phyloP scores from a whole-genome alignment of 2,797 vertebrate genomes.

The Squalus acanthias region DNA sequence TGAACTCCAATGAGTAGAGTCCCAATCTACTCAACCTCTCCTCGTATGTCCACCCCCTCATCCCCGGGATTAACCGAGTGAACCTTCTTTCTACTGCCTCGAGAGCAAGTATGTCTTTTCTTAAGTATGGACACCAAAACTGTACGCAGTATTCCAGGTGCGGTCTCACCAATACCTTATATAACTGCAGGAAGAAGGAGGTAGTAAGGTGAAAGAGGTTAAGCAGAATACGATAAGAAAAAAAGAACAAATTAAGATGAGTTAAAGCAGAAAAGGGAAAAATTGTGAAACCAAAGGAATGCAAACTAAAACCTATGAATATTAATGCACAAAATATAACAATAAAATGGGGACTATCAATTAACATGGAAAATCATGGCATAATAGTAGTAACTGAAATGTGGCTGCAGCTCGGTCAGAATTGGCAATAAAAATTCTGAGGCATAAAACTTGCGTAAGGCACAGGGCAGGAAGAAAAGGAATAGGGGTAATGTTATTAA shows the following conservation, averaged over 20 bases:
- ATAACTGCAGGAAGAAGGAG: too few species aligned
- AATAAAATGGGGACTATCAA: neutral
- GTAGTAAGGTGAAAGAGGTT: neutral
- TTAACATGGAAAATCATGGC: neutral
- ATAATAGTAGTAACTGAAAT: neutral
- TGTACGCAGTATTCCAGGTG: too few species aligned
- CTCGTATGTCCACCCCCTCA: too few species aligned
- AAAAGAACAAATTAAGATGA: neutral
- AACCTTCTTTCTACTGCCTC: too few species aligned
- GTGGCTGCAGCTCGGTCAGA: neutral
- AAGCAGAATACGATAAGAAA: neutral
- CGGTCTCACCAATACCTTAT: too few species aligned
- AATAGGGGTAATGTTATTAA: neutral
- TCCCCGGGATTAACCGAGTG: too few species aligned
- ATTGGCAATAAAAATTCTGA: neutral
- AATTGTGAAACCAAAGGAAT: neutral
- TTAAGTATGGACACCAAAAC: too few species aligned
- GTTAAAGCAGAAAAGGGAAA: neutral
- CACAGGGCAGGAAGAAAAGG: too few species aligned
- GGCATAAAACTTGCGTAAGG: neutral
- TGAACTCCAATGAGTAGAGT: too few species aligned
- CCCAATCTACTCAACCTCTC: too few species aligned
- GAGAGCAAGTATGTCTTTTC: too few species aligned
- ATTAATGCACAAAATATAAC: neutral
- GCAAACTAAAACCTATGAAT: neutral